Evolutionary conservation across 1,140 invertebrate species (phyloP).

Genomic region (Papilio aristodemus): DNA sequence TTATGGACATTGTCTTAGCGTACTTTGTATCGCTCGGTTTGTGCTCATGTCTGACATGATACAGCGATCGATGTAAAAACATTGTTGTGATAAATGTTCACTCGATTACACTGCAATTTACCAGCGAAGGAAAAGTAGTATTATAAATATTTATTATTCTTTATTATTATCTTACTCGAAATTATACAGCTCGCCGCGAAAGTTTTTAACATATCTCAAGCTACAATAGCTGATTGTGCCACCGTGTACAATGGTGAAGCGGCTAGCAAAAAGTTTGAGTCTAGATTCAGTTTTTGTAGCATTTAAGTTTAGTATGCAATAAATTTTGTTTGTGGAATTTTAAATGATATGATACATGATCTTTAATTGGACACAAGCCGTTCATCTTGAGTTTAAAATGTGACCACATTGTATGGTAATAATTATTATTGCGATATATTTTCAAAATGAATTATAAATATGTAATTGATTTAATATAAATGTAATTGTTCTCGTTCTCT

Average conservation of each 20-base stretch:
- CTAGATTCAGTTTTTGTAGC: slow-evolving; percentile 37
- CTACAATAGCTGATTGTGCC: slow-evolving; percentile 50
- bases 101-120: slow-evolving; percentile 71
- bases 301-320: slow-evolving; percentile 38
- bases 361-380: slow-evolving; percentile 25
- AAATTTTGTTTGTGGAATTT: slow-evolving; percentile 48
- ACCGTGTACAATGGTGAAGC: slow-evolving; percentile 43
- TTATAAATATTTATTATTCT: slow-evolving; percentile 75
- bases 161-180: slow-evolving; percentile 50
- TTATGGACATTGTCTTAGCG: slow-evolving; percentile 53
- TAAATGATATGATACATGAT: slow-evolving; percentile 46
- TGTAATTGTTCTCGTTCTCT: slow-evolving; percentile 28
- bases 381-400: slow-evolving; percentile 30
- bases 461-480: slow-evolving; percentile 9
- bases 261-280: slow-evolving; percentile 43
- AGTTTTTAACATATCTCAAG: slow-evolving; percentile 52
- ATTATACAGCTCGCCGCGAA: slow-evolving; percentile 58
- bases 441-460: slow-evolving; percentile 27
- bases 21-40: slow-evolving; percentile 58
- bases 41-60: slow-evolving; percentile 38
- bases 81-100: slow-evolving; percentile 66
- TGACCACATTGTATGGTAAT: slow-evolving; percentile 33
- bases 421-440: slow-evolving; percentile 30
- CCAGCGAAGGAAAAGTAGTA: slow-evolving; percentile 59
- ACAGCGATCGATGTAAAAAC: slow-evolving; percentile 59